Percentiles rank a stretch among this genome's conserved stretches.
Evolutionary conservation across 64 coral and sea anemone genomes (phyloP).

Genomic region (Trachythela sp.): DNA sequence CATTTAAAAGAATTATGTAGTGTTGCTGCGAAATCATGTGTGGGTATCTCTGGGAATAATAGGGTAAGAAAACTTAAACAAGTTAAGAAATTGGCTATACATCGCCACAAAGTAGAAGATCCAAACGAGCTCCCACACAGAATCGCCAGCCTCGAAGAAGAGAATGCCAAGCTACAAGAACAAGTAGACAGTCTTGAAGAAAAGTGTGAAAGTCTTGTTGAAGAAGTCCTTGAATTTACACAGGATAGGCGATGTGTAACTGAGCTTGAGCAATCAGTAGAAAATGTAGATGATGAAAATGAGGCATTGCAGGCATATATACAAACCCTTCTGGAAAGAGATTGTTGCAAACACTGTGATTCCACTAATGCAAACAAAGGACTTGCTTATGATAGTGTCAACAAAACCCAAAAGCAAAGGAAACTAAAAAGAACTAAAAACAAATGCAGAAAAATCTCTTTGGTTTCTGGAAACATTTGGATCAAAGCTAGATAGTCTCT

Average conservation of each 20-base stretch:
- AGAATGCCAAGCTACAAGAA: background rate
- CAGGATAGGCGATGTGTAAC: background rate
- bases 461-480: slow-evolving; percentile 12
- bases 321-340: background rate
- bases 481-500: background rate
- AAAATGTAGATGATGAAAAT: background rate
- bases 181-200: background rate
- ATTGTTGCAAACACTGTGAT: slow-evolving; percentile 11
- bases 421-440: background rate
- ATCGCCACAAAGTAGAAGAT: background rate
- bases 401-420: background rate
- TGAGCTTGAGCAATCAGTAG: background rate
- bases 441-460: background rate
- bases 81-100: slow-evolving; percentile 13
- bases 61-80: background rate
- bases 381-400: background rate
- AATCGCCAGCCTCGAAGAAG: background rate
- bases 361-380: background rate
- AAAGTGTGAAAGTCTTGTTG: background rate
- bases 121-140: background rate
- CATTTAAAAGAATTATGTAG: slow-evolving; percentile 11
- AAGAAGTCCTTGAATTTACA: background rate
- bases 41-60: background rate
- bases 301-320: background rate
- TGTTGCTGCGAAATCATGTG: background rate